These are phyloP conservation scores for Amphipoea oculea DNA, from an alignment of 2,888 invertebrate species.

Conservation along the genomic window DNA sequence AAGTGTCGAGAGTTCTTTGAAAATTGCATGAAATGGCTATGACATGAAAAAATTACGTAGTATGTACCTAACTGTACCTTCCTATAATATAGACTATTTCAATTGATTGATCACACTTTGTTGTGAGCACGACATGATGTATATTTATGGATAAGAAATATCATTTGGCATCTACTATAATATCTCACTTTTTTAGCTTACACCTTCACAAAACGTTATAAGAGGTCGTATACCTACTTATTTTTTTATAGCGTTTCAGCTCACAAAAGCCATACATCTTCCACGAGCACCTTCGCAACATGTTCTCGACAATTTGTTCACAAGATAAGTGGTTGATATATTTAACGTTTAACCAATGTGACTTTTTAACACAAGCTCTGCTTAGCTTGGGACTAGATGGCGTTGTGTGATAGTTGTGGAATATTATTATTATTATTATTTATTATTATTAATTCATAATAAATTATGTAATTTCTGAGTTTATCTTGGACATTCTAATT, in stretches of 20 bases:
- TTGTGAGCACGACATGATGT: neutral
- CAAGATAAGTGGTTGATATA: conserved; percentile 22
- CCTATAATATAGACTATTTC: neutral
- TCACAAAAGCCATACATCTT: conserved; percentile 19
- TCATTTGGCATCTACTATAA: neutral
- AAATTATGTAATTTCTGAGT: neutral
- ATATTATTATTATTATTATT: no score
- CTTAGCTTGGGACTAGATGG: no score
- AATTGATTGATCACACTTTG: neutral
- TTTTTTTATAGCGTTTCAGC: neutral
- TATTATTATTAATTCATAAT: neutral
- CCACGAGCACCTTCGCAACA: neutral
- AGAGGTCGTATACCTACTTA: neutral
- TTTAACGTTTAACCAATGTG: neutral
- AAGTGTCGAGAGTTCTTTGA: neutral
- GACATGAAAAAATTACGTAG: neutral
- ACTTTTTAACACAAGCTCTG: no score
- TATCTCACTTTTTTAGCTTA: conserved; percentile 8
- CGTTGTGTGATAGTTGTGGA: no score
- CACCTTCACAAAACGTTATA: neutral
- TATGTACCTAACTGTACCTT: neutral
- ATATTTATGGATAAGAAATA: conserved; percentile 2
- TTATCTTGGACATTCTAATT: neutral
- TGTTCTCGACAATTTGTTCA: conserved; percentile 26
- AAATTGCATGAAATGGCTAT: neutral